phyloP scores from a whole-genome alignment of 2,888 invertebrate species.

The Ernsta delagoae region DNA sequence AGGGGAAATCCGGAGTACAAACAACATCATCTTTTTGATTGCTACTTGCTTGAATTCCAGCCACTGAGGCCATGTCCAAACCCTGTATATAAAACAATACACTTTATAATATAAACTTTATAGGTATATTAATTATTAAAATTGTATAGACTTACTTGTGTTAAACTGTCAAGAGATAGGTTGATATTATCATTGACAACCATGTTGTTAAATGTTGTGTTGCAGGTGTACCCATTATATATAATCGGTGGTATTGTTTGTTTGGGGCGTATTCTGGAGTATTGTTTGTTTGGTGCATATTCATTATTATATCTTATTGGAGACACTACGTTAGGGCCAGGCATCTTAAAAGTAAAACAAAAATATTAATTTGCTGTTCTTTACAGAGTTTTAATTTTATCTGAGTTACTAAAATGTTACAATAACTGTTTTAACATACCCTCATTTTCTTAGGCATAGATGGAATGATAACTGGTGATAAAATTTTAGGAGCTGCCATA shows the following conservation, averaged over 20 bases:
- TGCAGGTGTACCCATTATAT: constrained; percentile 62
- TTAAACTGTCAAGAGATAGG: constrained; percentile 76
- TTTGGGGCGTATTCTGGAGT: constrained; percentile 57
- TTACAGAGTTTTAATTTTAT: too few relatives aligned
- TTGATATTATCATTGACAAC: constrained; percentile 70
- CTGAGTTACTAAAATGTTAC: too few relatives aligned
- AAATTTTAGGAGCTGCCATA: constrained; percentile 52
- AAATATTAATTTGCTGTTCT: not conserved
- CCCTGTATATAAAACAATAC: constrained; percentile 54
- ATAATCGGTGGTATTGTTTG: constrained; percentile 48
- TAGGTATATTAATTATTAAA: too few relatives aligned
- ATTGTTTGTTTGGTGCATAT: too few relatives aligned
- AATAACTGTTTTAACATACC: too few relatives aligned
- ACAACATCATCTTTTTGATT: constrained; percentile 82
- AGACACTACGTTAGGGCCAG: constrained; percentile 48
- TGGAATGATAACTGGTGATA: constrained; percentile 48
- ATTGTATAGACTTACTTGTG: constrained; percentile 74
- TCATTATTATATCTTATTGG: too few relatives aligned
- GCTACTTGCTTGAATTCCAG: constrained; percentile 46
- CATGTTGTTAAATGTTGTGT: constrained; percentile 47
- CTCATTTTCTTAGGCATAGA: constrained; percentile 63
- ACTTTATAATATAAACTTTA: too few relatives aligned
- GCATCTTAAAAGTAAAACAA: constrained; percentile 44
- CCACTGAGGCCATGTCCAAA: constrained; percentile 67
- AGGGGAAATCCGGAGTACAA: constrained; percentile 86